Evolutionary conservation across 2,888 invertebrate species (phyloP).

Genomic region (Thecocarcelia acutangulata): DNA sequence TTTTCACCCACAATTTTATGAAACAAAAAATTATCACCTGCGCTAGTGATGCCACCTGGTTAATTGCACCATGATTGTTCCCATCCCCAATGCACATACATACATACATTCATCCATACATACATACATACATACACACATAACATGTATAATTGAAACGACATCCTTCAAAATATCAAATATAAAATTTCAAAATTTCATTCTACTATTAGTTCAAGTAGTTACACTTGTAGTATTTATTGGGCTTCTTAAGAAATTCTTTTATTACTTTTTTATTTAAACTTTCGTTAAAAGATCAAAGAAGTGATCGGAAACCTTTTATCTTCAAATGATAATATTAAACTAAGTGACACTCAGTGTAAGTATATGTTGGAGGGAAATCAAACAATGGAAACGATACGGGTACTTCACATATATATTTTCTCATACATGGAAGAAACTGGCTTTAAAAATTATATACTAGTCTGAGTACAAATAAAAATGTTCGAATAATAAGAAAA

Average conservation of each 20-base stretch:
- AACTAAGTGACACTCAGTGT: constrained; percentile 37
- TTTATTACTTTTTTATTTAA: neutral
- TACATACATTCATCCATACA: too few relatives aligned
- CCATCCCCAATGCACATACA: constrained; percentile 11
- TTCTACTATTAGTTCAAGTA: neutral
- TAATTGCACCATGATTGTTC: too few relatives aligned
- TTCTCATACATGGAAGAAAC: neutral
- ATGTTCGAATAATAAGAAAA: constrained; percentile 7
- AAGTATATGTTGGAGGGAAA: constrained; percentile 12
- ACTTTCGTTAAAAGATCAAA: constrained; percentile 50
- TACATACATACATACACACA: too few relatives aligned
- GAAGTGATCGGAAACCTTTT: constrained; percentile 37
- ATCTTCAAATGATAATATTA: constrained; percentile 34
- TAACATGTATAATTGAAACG: too few relatives aligned
- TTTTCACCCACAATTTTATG: too few relatives aligned
- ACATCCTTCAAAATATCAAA: constrained; percentile 24
- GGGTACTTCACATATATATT: constrained; percentile 32
- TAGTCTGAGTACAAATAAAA: neutral
- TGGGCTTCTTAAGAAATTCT: constrained; percentile 42
- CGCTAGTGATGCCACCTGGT: too few relatives aligned
- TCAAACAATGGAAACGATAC: constrained; percentile 50
- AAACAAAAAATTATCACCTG: too few relatives aligned
- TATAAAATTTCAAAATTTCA: constrained; percentile 23
- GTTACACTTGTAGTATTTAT: constrained; percentile 28
- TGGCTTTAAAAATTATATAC: constrained; percentile 4